phyloP scores from a whole-genome alignment of 2,888 invertebrate species.

The Melangyna quadrimaculata region DNA sequence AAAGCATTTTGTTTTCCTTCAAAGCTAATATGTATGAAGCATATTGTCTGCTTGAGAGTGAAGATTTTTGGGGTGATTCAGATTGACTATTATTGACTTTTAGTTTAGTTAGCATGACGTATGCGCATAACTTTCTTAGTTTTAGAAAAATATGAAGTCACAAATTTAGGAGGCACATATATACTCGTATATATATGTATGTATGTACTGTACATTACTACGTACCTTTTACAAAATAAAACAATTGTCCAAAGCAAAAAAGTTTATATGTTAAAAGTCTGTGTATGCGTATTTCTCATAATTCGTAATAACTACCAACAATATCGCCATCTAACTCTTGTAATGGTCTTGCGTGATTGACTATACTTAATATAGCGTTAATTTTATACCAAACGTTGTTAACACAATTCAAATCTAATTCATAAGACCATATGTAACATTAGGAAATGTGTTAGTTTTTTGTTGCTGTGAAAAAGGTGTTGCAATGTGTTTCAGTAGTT shows the following conservation, averaged over 20 bases:
- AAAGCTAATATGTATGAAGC: neutral
- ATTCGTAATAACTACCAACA: neutral
- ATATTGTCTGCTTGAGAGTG: neutral
- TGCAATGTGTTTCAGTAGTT: neutral
- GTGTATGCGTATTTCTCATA: no score
- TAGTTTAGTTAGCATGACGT: neutral
- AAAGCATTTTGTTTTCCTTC: neutral
- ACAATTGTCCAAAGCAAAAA: no score
- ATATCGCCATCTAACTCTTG: neutral
- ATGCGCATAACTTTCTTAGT: neutral
- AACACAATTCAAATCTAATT: neutral
- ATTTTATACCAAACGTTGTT: neutral
- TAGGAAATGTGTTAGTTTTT: neutral
- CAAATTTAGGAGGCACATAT: neutral
- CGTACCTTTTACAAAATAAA: no score
- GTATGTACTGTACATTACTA: no score
- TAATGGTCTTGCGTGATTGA: constrained; percentile 20
- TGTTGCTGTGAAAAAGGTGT: neutral
- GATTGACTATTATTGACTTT: neutral
- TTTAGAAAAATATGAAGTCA: neutral
- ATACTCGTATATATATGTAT: neutral
- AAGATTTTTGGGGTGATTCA: neutral
- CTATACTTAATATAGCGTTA: neutral
- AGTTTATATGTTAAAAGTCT: no score
- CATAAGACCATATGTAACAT: neutral